These are phyloP conservation scores for Solen grandis DNA, from an alignment of 1,140 invertebrate species.

Conservation along the genomic window DNA sequence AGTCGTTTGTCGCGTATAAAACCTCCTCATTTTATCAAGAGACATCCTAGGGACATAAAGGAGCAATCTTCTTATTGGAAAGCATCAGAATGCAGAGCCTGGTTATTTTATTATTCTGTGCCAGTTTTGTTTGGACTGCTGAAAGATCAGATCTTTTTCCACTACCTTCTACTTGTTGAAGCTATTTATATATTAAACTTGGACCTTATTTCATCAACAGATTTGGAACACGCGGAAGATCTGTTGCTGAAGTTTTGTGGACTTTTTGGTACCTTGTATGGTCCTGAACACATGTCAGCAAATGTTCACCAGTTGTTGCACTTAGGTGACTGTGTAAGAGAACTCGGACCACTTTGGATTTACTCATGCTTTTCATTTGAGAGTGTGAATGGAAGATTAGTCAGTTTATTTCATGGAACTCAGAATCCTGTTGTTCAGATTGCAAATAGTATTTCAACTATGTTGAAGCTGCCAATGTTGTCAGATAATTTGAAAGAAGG, in stretches of 20 bases:
- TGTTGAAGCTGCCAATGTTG: conserved; percentile 23
- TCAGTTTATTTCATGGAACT: conserved; percentile 32
- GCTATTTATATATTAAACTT: conserved; percentile 48
- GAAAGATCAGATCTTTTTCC: neutral
- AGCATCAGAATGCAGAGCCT: conserved; percentile 40
- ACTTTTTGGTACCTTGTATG: conserved; percentile 26
- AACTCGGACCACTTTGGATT: conserved; percentile 48
- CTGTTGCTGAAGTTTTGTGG: conserved; percentile 31
- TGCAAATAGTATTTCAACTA: conserved; percentile 38
- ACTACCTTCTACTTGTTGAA: conserved; percentile 43
- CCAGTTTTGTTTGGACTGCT: conserved; percentile 38
- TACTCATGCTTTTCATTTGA: conserved; percentile 52
- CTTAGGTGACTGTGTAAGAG: conserved; percentile 25
- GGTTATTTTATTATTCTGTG: conserved; percentile 37
- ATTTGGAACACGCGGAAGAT: conserved; percentile 29
- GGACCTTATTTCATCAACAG: neutral
- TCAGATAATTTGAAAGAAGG: neutral
- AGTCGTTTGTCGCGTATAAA: neutral
- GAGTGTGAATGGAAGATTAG: conserved; percentile 35
- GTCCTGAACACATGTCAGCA: conserved; percentile 48
- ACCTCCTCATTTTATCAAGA: conserved; percentile 27
- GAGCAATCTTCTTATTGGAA: conserved; percentile 41
- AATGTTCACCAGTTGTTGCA: conserved; percentile 40
- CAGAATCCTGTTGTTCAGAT: no score
- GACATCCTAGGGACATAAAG: conserved; percentile 38